Evolutionary conservation across 2,888 invertebrate species (phyloP).

Genomic region (Podabrus alpinus): DNA sequence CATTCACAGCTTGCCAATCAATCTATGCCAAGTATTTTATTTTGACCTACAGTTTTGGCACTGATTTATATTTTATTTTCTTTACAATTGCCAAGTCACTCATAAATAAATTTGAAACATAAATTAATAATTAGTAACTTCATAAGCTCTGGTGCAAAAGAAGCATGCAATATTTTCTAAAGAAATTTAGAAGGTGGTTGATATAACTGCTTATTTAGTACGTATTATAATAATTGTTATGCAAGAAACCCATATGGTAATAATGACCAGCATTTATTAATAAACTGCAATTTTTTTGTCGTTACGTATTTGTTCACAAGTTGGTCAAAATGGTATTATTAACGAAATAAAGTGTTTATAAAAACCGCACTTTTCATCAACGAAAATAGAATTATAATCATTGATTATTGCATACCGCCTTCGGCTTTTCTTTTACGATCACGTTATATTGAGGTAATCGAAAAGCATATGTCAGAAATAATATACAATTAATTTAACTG

Average conservation of each 20-base stretch:
- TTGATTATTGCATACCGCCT: neutral
- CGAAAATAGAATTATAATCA: neutral
- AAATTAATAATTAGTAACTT: neutral
- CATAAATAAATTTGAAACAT: neutral
- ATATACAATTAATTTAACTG: neutral
- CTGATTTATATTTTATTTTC: slow-evolving; percentile 36
- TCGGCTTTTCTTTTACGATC: neutral
- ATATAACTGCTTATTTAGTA: too few species aligned
- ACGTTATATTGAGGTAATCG: neutral
- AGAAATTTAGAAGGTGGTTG: neutral
- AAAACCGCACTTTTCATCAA: neutral
- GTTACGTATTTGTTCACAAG: neutral
- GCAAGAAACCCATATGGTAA: neutral
- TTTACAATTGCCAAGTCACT: slow-evolving; percentile 4
- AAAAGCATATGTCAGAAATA: neutral
- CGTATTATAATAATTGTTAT: too few species aligned
- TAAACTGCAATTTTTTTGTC: neutral
- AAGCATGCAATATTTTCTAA: neutral
- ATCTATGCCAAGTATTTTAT: slow-evolving; percentile 47
- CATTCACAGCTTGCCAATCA: slow-evolving; percentile 55
- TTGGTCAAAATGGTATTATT: neutral
- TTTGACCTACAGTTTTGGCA: slow-evolving; percentile 43
- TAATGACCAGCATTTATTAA: neutral
- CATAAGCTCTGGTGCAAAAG: neutral
- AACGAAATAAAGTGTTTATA: neutral